Evolutionary conservation across 2,113 vertebrate genomes (phyloP).

Genomic region (Platysternon megacephalum): DNA sequence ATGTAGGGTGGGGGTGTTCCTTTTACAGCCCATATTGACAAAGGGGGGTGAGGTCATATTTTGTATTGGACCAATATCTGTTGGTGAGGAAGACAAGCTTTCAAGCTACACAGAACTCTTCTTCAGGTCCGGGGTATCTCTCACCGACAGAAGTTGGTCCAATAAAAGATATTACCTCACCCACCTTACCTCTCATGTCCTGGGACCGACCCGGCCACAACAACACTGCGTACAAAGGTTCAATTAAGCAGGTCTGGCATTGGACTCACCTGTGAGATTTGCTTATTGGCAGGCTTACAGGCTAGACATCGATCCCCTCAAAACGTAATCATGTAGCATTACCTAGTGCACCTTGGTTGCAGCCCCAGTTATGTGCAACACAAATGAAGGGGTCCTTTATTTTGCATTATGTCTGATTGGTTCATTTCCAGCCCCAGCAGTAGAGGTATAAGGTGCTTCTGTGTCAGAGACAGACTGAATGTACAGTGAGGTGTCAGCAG

Average conservation of each 20-base stretch:
- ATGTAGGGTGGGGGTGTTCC: neutral
- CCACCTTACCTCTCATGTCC: neutral
- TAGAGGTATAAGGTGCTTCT: neutral
- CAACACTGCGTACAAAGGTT: neutral
- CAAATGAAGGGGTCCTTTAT: neutral
- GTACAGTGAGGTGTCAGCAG: neutral
- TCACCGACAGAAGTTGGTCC: neutral
- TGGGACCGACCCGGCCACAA: neutral
- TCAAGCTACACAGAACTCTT: neutral
- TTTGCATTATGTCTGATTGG: neutral
- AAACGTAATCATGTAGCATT: neutral
- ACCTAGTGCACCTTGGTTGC: neutral
- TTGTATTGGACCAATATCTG: too few relatives aligned
- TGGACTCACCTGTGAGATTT: neutral
- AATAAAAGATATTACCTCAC: neutral
- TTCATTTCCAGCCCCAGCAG: neutral
- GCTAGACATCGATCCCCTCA: neutral
- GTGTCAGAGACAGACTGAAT: neutral
- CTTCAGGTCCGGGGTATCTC: neutral
- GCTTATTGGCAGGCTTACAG: too few relatives aligned
- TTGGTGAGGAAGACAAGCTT: neutral
- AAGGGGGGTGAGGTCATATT: too few relatives aligned
- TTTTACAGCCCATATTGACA: neutral
- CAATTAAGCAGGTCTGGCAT: neutral
- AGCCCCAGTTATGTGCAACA: neutral